Percentiles rank a stretch among this genome's conserved stretches.
Conservation (phyloP, 2,113 vertebrate species). For the Thamnophis sirtalis region DNA sequence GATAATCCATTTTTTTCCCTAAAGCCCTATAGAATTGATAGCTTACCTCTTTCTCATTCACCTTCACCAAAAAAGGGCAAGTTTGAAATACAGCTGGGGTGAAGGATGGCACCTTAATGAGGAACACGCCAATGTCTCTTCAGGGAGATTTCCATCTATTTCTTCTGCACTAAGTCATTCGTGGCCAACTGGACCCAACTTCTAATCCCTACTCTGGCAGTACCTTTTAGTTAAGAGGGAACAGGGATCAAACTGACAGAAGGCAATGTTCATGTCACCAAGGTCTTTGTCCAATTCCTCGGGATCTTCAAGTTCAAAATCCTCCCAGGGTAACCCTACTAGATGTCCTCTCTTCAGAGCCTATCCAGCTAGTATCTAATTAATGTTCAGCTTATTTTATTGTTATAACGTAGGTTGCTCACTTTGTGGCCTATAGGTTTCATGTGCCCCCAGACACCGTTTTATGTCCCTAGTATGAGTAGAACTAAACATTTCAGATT, state of each 20-base stretch:
- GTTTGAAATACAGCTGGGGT: background rate
- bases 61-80: background rate
- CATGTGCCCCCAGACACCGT: background rate
- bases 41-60: background rate
- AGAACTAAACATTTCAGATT: background rate
- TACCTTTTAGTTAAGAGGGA: background rate
- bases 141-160: background rate
- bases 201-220: background rate
- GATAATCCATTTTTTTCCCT: background rate
- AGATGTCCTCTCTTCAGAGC: background rate
- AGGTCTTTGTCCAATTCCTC: background rate
- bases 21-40: background rate
- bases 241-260: background rate
- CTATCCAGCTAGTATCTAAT: background rate
- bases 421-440: background rate
- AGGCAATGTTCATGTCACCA: background rate
- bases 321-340: background rate
- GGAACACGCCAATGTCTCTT: background rate
- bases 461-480: background rate
- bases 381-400: background rate
- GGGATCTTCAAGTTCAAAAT: background rate
- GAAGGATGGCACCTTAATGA: background rate
- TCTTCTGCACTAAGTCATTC: background rate
- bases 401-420: background rate
- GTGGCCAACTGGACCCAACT: background rate